A percentile compares a stretch with the other conserved stretches of the same genome.
Conservation (phyloP, 2,888 invertebrate species). For the Aleiodes leptofemur region DNA sequence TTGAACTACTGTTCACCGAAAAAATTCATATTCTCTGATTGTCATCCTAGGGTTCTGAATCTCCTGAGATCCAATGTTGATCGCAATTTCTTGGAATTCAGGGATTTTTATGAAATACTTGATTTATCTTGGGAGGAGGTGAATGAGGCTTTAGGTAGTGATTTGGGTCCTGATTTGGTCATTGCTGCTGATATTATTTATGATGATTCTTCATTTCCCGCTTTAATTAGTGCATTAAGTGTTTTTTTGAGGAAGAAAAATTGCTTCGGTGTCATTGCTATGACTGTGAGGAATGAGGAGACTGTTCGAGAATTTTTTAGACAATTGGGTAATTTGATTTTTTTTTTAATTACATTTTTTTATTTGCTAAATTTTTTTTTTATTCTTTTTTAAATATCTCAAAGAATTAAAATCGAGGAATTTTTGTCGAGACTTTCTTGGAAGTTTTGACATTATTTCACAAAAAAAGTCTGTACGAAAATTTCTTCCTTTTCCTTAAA, state of each 20-base stretch:
- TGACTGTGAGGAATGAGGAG: slow-evolving; percentile 81
- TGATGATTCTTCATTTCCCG: slow-evolving; percentile 77
- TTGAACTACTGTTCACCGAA: slow-evolving; percentile 78
- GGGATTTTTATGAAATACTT: slow-evolving; percentile 65
- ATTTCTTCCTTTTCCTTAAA: too few species aligned
- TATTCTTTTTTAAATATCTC: too few species aligned
- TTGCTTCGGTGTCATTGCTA: slow-evolving; percentile 77
- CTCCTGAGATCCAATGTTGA: slow-evolving; percentile 80
- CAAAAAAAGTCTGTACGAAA: too few species aligned
- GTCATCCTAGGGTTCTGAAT: slow-evolving; percentile 81
- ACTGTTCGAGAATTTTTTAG: slow-evolving; percentile 80
- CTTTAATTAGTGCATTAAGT: slow-evolving; percentile 75
- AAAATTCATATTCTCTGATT: slow-evolving; percentile 82
- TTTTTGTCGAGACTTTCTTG: too few species aligned
- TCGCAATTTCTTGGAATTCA: slow-evolving; percentile 76
- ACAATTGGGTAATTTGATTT: slow-evolving; percentile 75
- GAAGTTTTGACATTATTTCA: too few species aligned
- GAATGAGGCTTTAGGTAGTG: slow-evolving; percentile 60
- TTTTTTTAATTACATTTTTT: too few species aligned
- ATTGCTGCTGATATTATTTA: slow-evolving; percentile 81
- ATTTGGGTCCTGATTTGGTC: slow-evolving; percentile 74
- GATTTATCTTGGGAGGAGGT: slow-evolving; percentile 77
- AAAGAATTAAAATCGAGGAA: too few species aligned
- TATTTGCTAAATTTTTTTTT: too few species aligned
- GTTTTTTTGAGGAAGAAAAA: slow-evolving; percentile 71